Conservation (phyloP, 2,888 invertebrate genomes). For the Stomorhina lunata region DNA sequence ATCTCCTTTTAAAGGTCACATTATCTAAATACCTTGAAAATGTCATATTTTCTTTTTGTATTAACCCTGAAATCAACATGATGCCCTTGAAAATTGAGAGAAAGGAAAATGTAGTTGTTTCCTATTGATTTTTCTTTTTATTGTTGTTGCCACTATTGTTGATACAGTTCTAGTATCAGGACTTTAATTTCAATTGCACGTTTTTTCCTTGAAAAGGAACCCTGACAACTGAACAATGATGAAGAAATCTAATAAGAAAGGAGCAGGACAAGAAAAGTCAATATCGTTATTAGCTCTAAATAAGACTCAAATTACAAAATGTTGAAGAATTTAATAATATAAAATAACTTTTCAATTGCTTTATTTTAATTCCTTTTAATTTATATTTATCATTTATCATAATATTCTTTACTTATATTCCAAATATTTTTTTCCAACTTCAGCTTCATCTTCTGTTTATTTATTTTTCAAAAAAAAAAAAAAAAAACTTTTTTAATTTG, state of each 20-base stretch:
- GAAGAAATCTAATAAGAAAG: neutral
- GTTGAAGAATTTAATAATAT: too few relatives aligned
- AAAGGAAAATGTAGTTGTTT: neutral
- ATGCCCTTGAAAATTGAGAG: constrained; percentile 34
- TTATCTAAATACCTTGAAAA: neutral
- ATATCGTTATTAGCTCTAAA: too few relatives aligned
- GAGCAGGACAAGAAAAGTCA: neutral
- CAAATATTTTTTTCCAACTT: too few relatives aligned
- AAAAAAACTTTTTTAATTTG: too few relatives aligned
- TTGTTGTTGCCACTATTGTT: neutral
- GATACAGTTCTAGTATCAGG: constrained; percentile 14
- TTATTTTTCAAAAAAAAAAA: neutral
- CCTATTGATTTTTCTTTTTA: constrained; percentile 40
- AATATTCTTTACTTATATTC: too few relatives aligned
- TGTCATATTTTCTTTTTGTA: neutral
- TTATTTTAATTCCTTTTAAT: too few relatives aligned
- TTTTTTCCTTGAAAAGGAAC: constrained; percentile 45
- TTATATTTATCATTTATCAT: too few relatives aligned
- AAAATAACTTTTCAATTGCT: too few relatives aligned
- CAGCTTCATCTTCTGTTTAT: neutral
- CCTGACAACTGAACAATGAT: constrained; percentile 43
- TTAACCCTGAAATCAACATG: constrained; percentile 36
- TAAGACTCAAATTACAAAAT: too few relatives aligned
- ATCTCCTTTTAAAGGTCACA: neutral
- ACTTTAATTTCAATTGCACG: constrained; percentile 38